Base-by-base conservation (phyloP, 2,888 invertebrate species). In the Synergus itoensis region DNA sequence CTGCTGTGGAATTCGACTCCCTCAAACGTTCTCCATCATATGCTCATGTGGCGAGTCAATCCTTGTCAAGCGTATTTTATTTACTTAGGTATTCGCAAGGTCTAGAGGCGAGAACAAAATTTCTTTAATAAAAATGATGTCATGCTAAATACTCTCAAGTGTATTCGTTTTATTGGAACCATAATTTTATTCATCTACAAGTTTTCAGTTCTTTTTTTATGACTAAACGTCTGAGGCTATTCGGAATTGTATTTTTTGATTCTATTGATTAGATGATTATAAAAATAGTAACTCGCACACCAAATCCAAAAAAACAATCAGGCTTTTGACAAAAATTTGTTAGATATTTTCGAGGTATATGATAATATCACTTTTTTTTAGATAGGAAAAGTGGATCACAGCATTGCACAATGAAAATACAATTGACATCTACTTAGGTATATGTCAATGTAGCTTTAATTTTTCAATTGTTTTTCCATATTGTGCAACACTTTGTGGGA, bases 1-100 rank as follows among this genome's bases (percentile, higher is more conserved):
- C 16, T 53, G 48, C 36, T 53, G 9, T 73, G 16, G 36, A 73
- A 53, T 53, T 73, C 53, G 4, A 73, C 53, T 36, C 36, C 53
- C n/a, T 73, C 73, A 73, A 48, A 28, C 53, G 9, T 69, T 16
- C 48, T 62, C 60, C 60, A 62, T 62, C 53, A 18, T 18, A 57
- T 16, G 18, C 53, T 57, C 18, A 57, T 57, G n/a, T 62, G 11
- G 21, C 60, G 21, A 62, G 21, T 62, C 60, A 21, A 62, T 28
- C 21, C 28, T 62, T 62, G 60, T 62, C 28, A 21, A 14, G 21
- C 60, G 8, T n/a, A 57, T 57, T 57, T 57, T 18, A 57, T 57
- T 57, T n/a, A 57, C 53, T 57, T 18, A 18, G n/a, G 53, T 57
- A 57, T 57, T n/a, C 9, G 18, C 53, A 18, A 57, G 9, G 53